Evolutionary conservation across 2,113 vertebrate species (phyloP).

Genomic region (Lamprotornis superbus): DNA sequence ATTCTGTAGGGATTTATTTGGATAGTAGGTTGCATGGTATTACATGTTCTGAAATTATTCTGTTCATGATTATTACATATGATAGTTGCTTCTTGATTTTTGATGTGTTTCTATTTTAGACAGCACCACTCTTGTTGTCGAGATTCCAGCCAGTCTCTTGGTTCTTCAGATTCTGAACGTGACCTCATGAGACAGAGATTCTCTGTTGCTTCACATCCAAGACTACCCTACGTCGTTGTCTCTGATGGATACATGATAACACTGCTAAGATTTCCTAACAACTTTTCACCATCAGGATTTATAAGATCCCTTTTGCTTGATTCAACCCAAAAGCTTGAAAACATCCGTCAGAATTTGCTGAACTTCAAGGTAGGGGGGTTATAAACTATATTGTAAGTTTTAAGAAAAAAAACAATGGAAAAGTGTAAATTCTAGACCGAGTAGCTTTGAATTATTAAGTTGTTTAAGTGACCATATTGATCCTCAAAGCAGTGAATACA

Average conservation of each 20-base stretch:
- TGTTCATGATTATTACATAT: not conserved
- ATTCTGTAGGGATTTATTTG: not conserved
- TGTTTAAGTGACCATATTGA: not conserved
- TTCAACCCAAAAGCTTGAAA: slow-evolving; percentile 80
- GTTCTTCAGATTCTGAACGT: slow-evolving; percentile 82
- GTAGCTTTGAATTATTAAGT: not conserved
- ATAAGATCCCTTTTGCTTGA: slow-evolving; percentile 81
- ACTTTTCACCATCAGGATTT: slow-evolving; percentile 75
- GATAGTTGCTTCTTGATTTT: not conserved
- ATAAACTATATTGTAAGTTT: not conserved
- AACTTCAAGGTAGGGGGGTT: slow-evolving; percentile 73
- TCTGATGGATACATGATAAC: slow-evolving; percentile 96
- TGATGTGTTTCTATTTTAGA: slow-evolving; percentile 68
- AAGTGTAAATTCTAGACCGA: rapidly evolving
- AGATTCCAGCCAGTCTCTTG: slow-evolving; percentile 75
- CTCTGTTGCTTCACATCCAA: slow-evolving; percentile 88
- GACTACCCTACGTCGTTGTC: slow-evolving; percentile 84
- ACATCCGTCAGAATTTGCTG: slow-evolving; percentile 51
- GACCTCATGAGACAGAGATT: slow-evolving; percentile 88
- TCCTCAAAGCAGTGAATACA: not conserved
- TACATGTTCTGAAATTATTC: not conserved
- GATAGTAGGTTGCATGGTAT: not conserved
- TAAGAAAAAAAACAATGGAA: not conserved
- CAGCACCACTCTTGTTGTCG: slow-evolving; percentile 66
- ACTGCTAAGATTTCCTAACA: slow-evolving; percentile 75